Base-by-base conservation (phyloP, 2,797 vertebrate species). In the Amphiprion clarkii region DNA sequence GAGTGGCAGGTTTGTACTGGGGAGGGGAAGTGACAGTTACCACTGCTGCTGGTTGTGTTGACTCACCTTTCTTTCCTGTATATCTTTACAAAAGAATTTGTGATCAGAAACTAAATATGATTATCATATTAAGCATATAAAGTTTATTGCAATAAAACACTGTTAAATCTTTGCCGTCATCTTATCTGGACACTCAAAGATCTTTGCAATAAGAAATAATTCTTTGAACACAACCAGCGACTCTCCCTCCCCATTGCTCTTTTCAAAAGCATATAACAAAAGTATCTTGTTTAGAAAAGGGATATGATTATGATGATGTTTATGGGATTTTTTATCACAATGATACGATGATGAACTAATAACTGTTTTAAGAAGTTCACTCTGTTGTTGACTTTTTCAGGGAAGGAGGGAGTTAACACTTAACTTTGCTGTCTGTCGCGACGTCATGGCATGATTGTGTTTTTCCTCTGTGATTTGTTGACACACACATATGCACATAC, bases 361-460 rank as follows among this genome's bases (percentile, higher is more conserved):
- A 65, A 56, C 46, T 84, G 55, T 87, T 79, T 53, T 4, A 71
- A 67, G 72, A 64, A 54, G 52, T 74, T 86, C 31, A 77, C 61
- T 82, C 65, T 75, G 54, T 75, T 70, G 61, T 85, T 76, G 58
- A 83, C 79, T 87, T 92, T 39, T 93, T 94, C 90, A 90, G 89
- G 87, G 87, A 94, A 88, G 84, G 87, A 85, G 87, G 74, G 82
- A 79, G 72, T 88, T 71, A 81, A 89, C 87, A 87, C 74, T 87
- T 90, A 89, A 88, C 76, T 84, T 89, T 91, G 68, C 78, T 89
- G 88, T 94, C 74, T 87, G 89, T 95, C 78, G 65, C 72, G 80
- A 83, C 86, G 86, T 94, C 90, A 92, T 79, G 78, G 94, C 95
- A 95, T 95, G 94, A 91, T 89, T 88, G 90, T 93, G 90, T 93